Conservation (phyloP, 2,113 vertebrate genomes). For the Syrrhaptes paradoxus region DNA sequence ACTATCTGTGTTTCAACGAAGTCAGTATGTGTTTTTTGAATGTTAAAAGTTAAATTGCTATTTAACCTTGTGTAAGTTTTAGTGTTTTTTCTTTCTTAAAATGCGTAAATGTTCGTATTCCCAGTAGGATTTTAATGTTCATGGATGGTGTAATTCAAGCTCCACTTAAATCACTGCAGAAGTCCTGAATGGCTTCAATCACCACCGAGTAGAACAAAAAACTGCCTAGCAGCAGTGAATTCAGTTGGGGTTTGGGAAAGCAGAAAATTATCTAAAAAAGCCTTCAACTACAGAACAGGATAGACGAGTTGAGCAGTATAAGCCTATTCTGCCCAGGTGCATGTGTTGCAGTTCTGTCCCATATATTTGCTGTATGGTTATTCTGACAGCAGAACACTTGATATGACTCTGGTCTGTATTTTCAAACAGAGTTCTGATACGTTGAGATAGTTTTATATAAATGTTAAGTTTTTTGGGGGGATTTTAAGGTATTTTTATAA, state of each 20-base stretch:
- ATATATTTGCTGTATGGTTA: background rate
- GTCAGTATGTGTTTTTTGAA: background rate
- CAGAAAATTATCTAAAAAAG: background rate
- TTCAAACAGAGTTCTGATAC: background rate
- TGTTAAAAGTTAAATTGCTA: background rate
- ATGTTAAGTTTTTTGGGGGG: background rate
- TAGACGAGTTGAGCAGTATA: background rate
- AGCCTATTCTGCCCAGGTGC: background rate
- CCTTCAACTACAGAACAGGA: background rate
- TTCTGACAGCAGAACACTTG: background rate
- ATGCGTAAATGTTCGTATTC: background rate
- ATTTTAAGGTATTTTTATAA: background rate
- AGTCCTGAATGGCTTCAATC: background rate
- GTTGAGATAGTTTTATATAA: background rate
- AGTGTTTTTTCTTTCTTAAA: background rate
- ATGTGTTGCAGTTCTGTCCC: background rate
- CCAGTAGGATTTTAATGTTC: background rate
- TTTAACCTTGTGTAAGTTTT: background rate
- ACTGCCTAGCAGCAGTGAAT: background rate
- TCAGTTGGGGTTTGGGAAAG: background rate
- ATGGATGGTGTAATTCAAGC: background rate
- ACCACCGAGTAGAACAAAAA: background rate
- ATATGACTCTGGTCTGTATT: background rate
- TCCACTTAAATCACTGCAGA: background rate
- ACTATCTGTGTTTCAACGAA: background rate